Evolutionary conservation across 2,888 invertebrate genomes (phyloP).

Genomic region (Stenichneumon culpator): DNA sequence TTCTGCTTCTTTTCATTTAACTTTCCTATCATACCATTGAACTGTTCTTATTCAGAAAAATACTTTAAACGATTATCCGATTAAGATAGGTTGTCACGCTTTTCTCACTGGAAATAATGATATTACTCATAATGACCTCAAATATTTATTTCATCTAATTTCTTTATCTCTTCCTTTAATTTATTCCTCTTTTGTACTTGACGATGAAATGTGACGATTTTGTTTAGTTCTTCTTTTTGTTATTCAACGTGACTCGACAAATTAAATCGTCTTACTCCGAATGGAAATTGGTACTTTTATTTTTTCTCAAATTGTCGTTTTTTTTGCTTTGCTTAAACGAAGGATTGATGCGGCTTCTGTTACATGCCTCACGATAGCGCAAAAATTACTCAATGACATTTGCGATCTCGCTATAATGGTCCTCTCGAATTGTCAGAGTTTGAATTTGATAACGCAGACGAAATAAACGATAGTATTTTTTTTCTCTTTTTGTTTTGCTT

Average conservation of each 20-base stretch:
- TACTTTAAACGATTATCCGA: slow-evolving; percentile 66
- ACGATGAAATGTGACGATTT: slow-evolving; percentile 69
- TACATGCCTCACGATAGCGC: neutral
- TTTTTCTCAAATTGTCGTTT: slow-evolving; percentile 19
- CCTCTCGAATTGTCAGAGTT: slow-evolving; percentile 67
- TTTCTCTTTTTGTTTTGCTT: slow-evolving; percentile 5
- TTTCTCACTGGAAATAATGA: slow-evolving; percentile 64
- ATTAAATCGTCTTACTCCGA: slow-evolving; percentile 21
- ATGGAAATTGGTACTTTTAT: slow-evolving; percentile 21
- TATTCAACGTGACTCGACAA: slow-evolving; percentile 40
- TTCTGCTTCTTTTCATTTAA: neutral
- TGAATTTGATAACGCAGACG: slow-evolving; percentile 34
- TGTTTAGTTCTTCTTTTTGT: slow-evolving; percentile 59
- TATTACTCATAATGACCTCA: slow-evolving; percentile 60
- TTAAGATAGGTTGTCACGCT: slow-evolving; percentile 46
- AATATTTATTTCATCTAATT: slow-evolving; percentile 56
- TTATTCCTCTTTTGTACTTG: slow-evolving; percentile 75
- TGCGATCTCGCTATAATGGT: slow-evolving; percentile 60
- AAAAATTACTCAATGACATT: slow-evolving; percentile 53
- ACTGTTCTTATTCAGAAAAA: slow-evolving; percentile 50
- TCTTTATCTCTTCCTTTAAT: slow-evolving; percentile 8
- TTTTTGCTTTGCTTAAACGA: neutral
- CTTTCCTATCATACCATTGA: slow-evolving; percentile 23
- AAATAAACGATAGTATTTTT: slow-evolving; percentile 45
- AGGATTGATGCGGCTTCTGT: slow-evolving; percentile 13